Evolutionary conservation across 2,888 invertebrate genomes (phyloP).

Genomic region (Conus canariensis): DNA sequence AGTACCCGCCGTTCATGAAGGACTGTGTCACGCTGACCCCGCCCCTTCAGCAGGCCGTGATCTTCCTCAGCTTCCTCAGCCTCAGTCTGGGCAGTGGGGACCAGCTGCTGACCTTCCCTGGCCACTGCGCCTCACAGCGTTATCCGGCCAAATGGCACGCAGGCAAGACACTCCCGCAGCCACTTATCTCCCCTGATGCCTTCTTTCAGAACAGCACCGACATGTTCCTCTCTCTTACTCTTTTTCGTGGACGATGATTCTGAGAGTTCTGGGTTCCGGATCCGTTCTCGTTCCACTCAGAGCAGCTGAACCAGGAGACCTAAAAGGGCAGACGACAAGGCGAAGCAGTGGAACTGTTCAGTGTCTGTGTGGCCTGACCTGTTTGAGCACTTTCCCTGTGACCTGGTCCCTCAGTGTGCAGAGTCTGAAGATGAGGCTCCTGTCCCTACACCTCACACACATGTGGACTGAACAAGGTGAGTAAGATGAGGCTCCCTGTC

Average conservation of each 20-base stretch:
- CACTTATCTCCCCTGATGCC: not conserved
- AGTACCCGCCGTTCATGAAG: not conserved
- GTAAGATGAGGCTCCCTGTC: not conserved
- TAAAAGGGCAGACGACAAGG: not conserved
- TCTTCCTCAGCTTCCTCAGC: not conserved
- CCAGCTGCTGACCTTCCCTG: not conserved
- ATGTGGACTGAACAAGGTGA: not conserved
- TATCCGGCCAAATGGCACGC: not conserved
- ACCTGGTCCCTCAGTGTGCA: slow-evolving; percentile 17
- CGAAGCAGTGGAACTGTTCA: not conserved
- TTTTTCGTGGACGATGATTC: not conserved
- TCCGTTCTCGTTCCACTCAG: not conserved
- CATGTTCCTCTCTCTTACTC: not conserved
- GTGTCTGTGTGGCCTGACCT: slow-evolving; percentile 8
- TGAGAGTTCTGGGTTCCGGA: not conserved
- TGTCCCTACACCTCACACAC: slow-evolving; percentile 4
- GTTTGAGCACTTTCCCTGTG: slow-evolving; percentile 16
- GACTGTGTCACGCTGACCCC: slow-evolving; percentile 23
- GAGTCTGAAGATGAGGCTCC: not conserved
- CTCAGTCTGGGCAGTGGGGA: not conserved
- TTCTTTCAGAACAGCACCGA: not conserved
- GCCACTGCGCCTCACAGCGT: not conserved
- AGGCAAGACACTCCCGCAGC: not conserved
- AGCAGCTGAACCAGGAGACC: not conserved
- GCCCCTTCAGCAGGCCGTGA: not conserved